A percentile compares a stretch with the other conserved stretches of the same genome.
These are phyloP conservation scores for Limenitis camilla DNA, from an alignment of 2,888 invertebrate genomes.

Conservation along the genomic window DNA sequence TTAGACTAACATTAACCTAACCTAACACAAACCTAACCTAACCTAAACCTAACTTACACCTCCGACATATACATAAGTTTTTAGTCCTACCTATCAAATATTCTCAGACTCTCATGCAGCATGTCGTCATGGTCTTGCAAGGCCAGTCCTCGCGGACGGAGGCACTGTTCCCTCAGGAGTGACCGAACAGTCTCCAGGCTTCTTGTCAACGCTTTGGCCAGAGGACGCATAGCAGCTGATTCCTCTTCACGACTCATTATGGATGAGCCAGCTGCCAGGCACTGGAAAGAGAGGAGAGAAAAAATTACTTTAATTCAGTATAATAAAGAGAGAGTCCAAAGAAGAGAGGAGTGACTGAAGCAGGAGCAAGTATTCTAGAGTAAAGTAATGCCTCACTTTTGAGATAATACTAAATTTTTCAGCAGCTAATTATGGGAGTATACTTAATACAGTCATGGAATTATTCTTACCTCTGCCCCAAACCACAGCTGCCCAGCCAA, in stretches of 20 bases:
- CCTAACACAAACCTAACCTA: no score
- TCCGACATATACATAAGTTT: no score
- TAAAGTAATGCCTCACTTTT: no score
- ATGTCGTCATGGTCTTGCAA: constrained; percentile 78
- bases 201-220: constrained; percentile 97
- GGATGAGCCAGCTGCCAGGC: constrained; percentile 97
- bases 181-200: constrained; percentile 94
- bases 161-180: constrained; percentile 90
- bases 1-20: no score
- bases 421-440: no score
- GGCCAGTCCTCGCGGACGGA: constrained; percentile 77
- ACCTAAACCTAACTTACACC: no score
- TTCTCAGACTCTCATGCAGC: constrained; percentile 86
- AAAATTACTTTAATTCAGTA: no score
- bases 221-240: constrained; percentile 95
- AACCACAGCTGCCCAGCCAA: constrained; percentile 99
- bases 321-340: no score
- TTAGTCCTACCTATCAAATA: constrained; percentile 80
- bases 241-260: constrained; percentile 98
- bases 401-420: no score
- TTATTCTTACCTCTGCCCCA: constrained; percentile 89
- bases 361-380: no score
- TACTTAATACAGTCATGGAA: not conserved
- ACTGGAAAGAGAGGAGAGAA: constrained; percentile 72
- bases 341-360: no score